These are phyloP conservation scores for Aplysia californica DNA, from an alignment of 1,140 invertebrate genomes.

Conservation along the genomic window DNA sequence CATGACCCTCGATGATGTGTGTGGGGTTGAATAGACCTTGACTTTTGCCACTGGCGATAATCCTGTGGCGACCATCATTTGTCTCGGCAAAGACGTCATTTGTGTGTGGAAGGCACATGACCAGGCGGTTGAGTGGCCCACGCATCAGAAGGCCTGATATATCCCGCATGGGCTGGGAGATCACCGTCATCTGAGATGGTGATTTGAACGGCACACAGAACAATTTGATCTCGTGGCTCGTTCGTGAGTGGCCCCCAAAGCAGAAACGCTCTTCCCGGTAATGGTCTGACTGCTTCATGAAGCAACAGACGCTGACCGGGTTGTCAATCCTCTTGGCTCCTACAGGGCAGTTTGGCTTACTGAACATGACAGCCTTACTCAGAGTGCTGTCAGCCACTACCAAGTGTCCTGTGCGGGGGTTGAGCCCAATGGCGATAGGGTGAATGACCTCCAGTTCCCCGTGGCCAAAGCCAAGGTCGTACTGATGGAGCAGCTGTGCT, in stretches of 20 bases:
- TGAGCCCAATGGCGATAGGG: conserved; percentile 14
- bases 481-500: neutral
- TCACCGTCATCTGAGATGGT: neutral
- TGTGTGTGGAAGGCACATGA: too few relatives aligned
- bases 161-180: conserved; percentile 6
- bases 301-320: conserved; percentile 11
- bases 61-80: neutral
- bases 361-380: conserved; percentile 18
- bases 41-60: neutral
- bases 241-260: neutral
- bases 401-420: neutral
- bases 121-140: too few relatives aligned
- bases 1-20: neutral
- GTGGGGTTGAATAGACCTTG: conserved; percentile 21
- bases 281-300: neutral
- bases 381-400: conserved; percentile 12
- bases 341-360: neutral
- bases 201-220: conserved; percentile 3
- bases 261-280: neutral
- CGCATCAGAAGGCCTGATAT: conserved; percentile 2
- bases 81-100: too few relatives aligned
- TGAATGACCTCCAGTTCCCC: conserved; percentile 1
- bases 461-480: conserved; percentile 1
- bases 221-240: conserved; percentile 6
- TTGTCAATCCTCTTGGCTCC: conserved; percentile 5